These are phyloP conservation scores for Myotis findleyi DNA, from an alignment of 2,797 vertebrate genomes.

Conservation along the genomic window DNA sequence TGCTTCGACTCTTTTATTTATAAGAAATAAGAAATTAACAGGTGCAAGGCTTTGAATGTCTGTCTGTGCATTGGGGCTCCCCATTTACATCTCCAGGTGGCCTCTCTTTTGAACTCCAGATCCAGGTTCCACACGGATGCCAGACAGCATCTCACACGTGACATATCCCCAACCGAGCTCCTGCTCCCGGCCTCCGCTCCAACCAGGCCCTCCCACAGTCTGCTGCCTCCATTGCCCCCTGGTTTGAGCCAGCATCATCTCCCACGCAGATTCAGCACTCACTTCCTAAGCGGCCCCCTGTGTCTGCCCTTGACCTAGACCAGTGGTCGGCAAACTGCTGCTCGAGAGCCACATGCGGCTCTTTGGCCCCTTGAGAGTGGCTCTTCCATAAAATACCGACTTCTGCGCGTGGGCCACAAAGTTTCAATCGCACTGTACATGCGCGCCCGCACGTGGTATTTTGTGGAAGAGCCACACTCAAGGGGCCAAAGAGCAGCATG, in stretches of 20 bases:
- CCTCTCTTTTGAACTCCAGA: neutral
- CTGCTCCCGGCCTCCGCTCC: neutral
- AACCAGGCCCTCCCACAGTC: no score
- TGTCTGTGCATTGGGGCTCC: neutral
- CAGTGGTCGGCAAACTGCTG: no score
- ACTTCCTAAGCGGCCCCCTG: neutral
- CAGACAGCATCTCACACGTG: neutral
- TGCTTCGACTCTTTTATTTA: constrained; percentile 46
- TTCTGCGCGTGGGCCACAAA: no score
- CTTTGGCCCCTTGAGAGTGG: no score
- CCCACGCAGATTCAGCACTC: neutral
- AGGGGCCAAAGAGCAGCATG: no score
- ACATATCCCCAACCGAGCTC: rapidly evolving
- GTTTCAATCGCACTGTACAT: no score
- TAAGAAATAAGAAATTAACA: constrained; percentile 56
- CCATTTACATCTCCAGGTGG: rapidly evolving
- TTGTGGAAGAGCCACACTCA: no score
- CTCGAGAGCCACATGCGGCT: no score
- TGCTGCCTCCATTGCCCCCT: rapidly evolving
- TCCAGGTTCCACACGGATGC: rapidly evolving
- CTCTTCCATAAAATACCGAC: no score
- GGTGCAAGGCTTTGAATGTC: neutral
- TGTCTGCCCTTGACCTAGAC: neutral
- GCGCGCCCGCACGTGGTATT: no score
- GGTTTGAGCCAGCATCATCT: neutral